Evolutionary conservation across 2,797 vertebrate species (phyloP).

Genomic region (Anas acuta): DNA sequence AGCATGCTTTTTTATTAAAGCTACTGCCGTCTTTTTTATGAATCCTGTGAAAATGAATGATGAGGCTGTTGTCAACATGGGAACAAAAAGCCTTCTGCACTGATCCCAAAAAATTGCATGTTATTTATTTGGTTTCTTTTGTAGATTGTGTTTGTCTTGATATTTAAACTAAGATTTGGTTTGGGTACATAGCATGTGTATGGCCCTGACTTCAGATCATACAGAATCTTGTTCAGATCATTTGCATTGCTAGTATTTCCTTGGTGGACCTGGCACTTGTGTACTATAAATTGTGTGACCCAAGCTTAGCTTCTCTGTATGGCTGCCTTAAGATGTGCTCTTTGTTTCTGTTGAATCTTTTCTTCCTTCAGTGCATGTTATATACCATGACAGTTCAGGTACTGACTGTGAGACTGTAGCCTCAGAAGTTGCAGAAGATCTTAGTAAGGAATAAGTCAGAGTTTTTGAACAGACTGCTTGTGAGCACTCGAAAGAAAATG

Average conservation of each 20-base stretch:
- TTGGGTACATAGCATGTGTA: not conserved
- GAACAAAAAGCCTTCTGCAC: not conserved
- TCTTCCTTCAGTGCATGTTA: not conserved
- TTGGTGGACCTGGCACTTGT: not conserved
- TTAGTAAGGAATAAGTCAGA: not conserved
- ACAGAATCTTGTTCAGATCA: not conserved
- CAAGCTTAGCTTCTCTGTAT: not conserved
- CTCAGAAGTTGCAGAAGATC: not conserved
- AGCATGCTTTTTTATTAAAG: not conserved
- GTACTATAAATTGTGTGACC: not conserved
- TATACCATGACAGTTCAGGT: not conserved
- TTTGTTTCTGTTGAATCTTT: not conserved
- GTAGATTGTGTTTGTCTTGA: not conserved
- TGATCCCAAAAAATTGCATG: not conserved
- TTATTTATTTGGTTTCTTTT: not conserved
- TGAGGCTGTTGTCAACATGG: not conserved
- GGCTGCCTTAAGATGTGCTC: not conserved
- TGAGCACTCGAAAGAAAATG: rapidly evolving
- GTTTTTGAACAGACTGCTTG: not conserved
- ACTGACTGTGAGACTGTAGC: not conserved
- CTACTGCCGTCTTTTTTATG: not conserved
- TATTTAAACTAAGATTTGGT: not conserved
- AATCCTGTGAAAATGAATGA: not conserved
- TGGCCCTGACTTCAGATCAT: not conserved
- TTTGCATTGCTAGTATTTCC: not conserved